Evolutionary conservation across 1,140 invertebrate genomes (phyloP).

Genomic region (Drosophila novamexicana): DNA sequence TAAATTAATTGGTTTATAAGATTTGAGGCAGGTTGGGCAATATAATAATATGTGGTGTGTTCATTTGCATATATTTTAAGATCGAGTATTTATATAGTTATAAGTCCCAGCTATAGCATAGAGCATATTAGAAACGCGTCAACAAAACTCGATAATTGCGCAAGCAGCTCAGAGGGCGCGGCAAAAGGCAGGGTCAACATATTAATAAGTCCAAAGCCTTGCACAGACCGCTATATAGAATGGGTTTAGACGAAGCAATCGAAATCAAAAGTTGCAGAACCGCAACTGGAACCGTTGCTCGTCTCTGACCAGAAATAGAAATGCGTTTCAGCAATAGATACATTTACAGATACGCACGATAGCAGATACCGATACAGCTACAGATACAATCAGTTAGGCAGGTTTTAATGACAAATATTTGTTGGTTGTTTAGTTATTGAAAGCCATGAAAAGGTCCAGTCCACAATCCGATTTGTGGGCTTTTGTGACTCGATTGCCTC

Average conservation of each 20-base stretch:
- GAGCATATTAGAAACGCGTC: slow-evolving; percentile 17
- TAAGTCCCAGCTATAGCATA: not conserved
- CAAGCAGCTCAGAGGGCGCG: slow-evolving; percentile 13
- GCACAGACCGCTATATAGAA: slow-evolving; percentile 64
- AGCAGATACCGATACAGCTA: slow-evolving; percentile 1
- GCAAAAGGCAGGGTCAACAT: not conserved
- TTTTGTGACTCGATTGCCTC: slow-evolving; percentile 76
- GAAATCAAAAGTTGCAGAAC: slow-evolving; percentile 75
- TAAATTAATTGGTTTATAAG: no score
- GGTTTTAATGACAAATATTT: slow-evolving; percentile 72
- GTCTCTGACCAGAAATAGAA: slow-evolving; percentile 28
- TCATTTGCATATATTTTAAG: not conserved
- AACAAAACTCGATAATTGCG: slow-evolving; percentile 38
- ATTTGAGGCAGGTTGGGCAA: no score
- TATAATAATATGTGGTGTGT: no score
- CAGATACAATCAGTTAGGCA: slow-evolving; percentile 35
- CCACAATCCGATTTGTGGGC: slow-evolving; percentile 78
- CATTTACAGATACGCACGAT: slow-evolving; percentile 11
- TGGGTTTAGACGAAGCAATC: slow-evolving; percentile 36
- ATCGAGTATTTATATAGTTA: not conserved
- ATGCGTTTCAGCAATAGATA: slow-evolving; percentile 23
- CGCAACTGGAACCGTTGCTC: slow-evolving; percentile 48
- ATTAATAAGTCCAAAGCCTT: slow-evolving; percentile 11
- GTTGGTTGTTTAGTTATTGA: slow-evolving; percentile 76
- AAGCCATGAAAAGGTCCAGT: slow-evolving; percentile 70